Conservation (phyloP, 1,140 invertebrate genomes). For the Trigoniulus corallinus region DNA sequence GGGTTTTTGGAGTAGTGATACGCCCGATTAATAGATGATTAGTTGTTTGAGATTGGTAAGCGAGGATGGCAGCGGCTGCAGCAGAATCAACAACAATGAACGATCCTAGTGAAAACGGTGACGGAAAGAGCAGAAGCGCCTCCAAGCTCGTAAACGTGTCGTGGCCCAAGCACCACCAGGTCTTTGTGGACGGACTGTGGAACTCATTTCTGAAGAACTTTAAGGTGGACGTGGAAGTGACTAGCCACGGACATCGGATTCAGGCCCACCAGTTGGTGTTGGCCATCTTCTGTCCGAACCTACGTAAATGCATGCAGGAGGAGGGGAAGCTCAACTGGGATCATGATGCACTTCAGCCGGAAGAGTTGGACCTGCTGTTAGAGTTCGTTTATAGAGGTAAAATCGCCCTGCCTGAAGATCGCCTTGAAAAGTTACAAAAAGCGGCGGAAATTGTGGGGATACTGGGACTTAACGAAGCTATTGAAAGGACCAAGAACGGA, state of each 20-base stretch:
- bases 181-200: neutral
- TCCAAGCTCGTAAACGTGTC: neutral
- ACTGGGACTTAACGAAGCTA: neutral
- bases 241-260: neutral
- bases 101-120: too few species aligned
- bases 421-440: neutral
- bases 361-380: neutral
- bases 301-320: neutral
- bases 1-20: too few species aligned
- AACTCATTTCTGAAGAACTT: neutral
- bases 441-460: neutral
- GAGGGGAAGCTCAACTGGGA: neutral
- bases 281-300: neutral
- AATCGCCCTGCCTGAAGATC: neutral
- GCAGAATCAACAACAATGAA: too few species aligned
- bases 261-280: neutral
- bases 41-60: too few species aligned
- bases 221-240: neutral
- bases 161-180: neutral
- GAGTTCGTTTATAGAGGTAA: neutral
- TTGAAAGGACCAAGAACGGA: neutral
- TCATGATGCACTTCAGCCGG: neutral
- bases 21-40: too few species aligned
- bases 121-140: too few species aligned
- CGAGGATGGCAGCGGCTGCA: too few species aligned